Evolutionary conservation across 2,888 invertebrate species (phyloP).

Genomic region (Acleris cristana): DNA sequence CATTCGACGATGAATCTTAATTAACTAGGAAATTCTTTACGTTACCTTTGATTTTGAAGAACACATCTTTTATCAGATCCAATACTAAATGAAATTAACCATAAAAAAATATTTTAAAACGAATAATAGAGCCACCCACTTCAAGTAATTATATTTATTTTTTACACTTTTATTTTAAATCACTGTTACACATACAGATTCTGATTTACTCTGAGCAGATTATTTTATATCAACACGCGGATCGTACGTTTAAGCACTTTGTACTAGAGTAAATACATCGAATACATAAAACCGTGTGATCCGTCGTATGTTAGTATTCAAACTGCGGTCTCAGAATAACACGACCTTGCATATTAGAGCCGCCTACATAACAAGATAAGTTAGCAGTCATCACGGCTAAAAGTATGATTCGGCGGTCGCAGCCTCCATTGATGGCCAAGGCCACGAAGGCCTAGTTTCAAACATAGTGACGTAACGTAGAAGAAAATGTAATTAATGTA

Average conservation of each 20-base stretch:
- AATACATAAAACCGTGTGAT: constrained; percentile 15
- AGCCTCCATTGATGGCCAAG: constrained; percentile 60
- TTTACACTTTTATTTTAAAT: no score
- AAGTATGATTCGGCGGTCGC: constrained; percentile 58
- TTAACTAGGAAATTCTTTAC: no score
- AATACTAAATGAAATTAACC: no score
- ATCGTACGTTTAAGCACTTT: not conserved
- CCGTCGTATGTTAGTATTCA: constrained; percentile 45
- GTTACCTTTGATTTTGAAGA: no score
- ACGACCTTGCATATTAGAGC: constrained; percentile 68
- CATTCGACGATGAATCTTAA: no score
- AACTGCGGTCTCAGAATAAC: constrained; percentile 47
- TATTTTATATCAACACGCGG: not conserved
- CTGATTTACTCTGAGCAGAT: not conserved
- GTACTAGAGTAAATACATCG: not conserved
- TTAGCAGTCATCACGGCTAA: constrained; percentile 53
- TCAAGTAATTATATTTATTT: no score
- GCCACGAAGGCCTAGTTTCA: constrained; percentile 40
- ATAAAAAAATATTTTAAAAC: no score
- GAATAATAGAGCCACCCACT: no score
- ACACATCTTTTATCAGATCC: no score
- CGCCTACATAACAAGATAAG: constrained; percentile 69
- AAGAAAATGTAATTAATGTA: not conserved
- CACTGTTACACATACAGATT: no score
- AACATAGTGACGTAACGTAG: constrained; percentile 23